phyloP scores from a whole-genome alignment of 2,113 vertebrate genomes.

The Corythoichthys haematopterus region DNA sequence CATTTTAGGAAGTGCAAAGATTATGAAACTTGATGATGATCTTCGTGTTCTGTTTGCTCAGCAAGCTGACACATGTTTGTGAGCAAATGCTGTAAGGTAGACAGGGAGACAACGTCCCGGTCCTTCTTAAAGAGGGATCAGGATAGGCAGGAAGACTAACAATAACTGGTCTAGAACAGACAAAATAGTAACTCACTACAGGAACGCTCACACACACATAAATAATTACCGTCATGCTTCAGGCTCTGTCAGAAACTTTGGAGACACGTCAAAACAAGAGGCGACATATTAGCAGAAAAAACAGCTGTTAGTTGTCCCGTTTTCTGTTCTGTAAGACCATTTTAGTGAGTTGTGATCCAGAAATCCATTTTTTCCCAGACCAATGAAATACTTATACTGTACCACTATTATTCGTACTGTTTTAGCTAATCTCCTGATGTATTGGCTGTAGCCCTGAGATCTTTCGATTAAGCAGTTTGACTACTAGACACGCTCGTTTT shows the following conservation, averaged over 20 bases:
- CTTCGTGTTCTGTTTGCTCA: constrained; percentile 8
- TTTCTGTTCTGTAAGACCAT: neutral
- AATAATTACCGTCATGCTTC: constrained; percentile 63
- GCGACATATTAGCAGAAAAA: neutral
- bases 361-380: neutral
- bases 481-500: neutral
- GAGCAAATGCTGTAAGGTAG: constrained; percentile 23
- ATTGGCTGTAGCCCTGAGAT: neutral
- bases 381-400: neutral
- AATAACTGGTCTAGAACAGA: constrained; percentile 26
- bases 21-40: neutral
- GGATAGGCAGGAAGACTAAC: constrained; percentile 37
- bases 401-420: neutral
- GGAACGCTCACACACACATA: constrained; percentile 12
- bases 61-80: constrained; percentile 36
- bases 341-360: neutral
- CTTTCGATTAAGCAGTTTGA: neutral
- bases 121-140: constrained; percentile 35
- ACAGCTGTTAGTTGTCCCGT: neutral
- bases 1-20: neutral
- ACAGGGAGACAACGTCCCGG: constrained; percentile 18
- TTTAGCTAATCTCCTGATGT: neutral
- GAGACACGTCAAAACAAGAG: constrained; percentile 37
- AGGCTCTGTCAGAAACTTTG: constrained; percentile 41
- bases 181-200: constrained; percentile 16